These are phyloP conservation scores for Cheilosia scutellata DNA, from an alignment of 2,888 invertebrate genomes.

Conservation along the genomic window DNA sequence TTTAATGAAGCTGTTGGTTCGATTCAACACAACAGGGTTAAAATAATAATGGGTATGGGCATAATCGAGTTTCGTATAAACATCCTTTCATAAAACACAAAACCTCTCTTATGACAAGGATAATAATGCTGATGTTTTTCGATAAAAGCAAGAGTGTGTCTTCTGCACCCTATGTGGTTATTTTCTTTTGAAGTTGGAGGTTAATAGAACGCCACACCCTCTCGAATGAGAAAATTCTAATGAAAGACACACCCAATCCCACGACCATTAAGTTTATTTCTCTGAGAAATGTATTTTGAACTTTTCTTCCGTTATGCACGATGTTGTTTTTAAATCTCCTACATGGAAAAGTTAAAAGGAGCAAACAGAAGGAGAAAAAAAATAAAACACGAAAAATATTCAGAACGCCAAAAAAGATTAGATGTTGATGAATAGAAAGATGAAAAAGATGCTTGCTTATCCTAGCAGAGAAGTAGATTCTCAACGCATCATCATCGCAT, in stretches of 20 bases:
- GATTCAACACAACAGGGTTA: background rate
- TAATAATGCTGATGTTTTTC: too few relatives aligned
- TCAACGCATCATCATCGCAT: slow-evolving; percentile 36
- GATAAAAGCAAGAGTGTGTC: too few relatives aligned
- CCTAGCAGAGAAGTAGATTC: slow-evolving; percentile 26
- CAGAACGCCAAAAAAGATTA: slow-evolving; percentile 27
- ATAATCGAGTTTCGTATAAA: slow-evolving; percentile 39
- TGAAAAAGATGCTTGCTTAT: slow-evolving; percentile 16
- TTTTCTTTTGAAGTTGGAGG: too few relatives aligned
- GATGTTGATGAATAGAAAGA: slow-evolving; percentile 45
- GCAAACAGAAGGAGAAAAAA: slow-evolving; percentile 4
- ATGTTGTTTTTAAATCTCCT: slow-evolving; percentile 3
- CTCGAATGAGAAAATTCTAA: too few relatives aligned
- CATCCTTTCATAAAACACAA: too few relatives aligned
- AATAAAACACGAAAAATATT: slow-evolving; percentile 14
- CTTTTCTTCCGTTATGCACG: background rate
- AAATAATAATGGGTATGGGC: background rate
- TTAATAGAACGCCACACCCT: too few relatives aligned
- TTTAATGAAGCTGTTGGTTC: slow-evolving; percentile 39
- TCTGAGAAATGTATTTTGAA: too few relatives aligned
- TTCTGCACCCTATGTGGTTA: too few relatives aligned
- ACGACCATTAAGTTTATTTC: too few relatives aligned
- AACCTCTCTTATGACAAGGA: too few relatives aligned
- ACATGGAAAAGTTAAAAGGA: slow-evolving; percentile 34
- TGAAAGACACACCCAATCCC: too few relatives aligned